These are phyloP conservation scores for Onychostoma macrolepis DNA, from an alignment of 2,113 vertebrate genomes.

Conservation along the genomic window DNA sequence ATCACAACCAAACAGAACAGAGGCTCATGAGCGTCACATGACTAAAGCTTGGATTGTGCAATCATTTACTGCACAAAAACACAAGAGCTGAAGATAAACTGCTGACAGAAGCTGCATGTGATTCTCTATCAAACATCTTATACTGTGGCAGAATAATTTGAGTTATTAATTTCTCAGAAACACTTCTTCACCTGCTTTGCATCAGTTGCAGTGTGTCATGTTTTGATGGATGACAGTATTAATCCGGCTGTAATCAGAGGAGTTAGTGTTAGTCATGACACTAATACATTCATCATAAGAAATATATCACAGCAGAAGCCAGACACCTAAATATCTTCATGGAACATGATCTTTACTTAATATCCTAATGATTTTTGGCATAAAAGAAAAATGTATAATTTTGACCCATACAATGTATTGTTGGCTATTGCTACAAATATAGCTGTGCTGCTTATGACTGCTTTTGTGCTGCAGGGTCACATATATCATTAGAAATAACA, in stretches of 20 bases:
- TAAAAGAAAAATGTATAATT: too few species aligned
- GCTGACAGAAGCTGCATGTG: background rate
- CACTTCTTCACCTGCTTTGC: background rate
- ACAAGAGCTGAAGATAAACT: background rate
- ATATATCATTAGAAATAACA: too few species aligned
- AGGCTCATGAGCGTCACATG: background rate
- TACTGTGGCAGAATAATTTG: background rate
- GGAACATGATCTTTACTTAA: too few species aligned
- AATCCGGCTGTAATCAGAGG: background rate
- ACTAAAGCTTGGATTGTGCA: background rate
- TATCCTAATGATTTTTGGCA: too few species aligned
- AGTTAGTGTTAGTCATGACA: too few species aligned
- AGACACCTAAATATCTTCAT: too few species aligned
- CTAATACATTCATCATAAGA: background rate
- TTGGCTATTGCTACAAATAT: too few species aligned
- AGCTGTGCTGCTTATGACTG: too few species aligned
- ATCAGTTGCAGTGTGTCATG: background rate
- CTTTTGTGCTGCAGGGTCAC: too few species aligned
- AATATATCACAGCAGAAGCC: background rate
- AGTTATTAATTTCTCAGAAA: background rate
- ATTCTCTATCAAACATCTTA: too few species aligned
- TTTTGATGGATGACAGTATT: background rate
- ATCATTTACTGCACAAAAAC: background rate
- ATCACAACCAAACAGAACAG: conserved; percentile 36
- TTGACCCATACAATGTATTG: too few species aligned